A percentile compares a stretch with the other conserved stretches of the same genome.
phyloP scores from a whole-genome alignment of 2,113 vertebrate genomes.

The Malurus elegans region DNA sequence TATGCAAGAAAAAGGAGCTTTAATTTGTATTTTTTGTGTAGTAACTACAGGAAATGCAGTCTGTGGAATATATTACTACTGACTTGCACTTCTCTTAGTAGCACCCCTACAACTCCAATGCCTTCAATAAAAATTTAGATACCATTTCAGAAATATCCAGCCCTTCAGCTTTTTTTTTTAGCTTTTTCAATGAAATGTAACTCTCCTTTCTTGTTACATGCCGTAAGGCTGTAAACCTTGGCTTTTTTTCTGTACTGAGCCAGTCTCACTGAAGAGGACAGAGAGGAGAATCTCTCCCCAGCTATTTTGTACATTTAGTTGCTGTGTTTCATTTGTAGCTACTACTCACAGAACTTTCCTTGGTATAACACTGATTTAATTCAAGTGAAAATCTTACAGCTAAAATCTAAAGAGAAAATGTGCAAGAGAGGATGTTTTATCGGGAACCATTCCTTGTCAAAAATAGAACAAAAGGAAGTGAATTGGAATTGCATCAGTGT shows the following conservation, averaged over 20 bases:
- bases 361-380: not conserved
- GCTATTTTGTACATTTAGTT: not conserved
- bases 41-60: not conserved
- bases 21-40: not conserved
- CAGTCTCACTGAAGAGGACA: not conserved
- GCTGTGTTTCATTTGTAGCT: not conserved
- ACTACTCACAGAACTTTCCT: not conserved
- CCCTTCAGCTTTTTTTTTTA: slow-evolving; percentile 18
- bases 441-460: not conserved
- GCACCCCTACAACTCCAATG: not conserved
- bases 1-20: not conserved
- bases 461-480: not conserved
- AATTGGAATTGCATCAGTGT: not conserved
- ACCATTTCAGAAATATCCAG: slow-evolving; percentile 19
- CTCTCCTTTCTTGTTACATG: not conserved
- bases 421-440: not conserved
- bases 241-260: not conserved
- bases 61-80: not conserved
- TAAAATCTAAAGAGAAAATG: not conserved
- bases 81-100: not conserved
- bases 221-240: not conserved
- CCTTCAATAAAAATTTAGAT: not conserved
- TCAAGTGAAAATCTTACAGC: not conserved
- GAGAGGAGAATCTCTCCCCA: not conserved
- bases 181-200: slow-evolving; percentile 10